A percentile compares a stretch with the other conserved stretches of the same genome.
These are phyloP conservation scores for Sapajus apella DNA, from an alignment of 2,113 vertebrate genomes.

Conservation along the genomic window DNA sequence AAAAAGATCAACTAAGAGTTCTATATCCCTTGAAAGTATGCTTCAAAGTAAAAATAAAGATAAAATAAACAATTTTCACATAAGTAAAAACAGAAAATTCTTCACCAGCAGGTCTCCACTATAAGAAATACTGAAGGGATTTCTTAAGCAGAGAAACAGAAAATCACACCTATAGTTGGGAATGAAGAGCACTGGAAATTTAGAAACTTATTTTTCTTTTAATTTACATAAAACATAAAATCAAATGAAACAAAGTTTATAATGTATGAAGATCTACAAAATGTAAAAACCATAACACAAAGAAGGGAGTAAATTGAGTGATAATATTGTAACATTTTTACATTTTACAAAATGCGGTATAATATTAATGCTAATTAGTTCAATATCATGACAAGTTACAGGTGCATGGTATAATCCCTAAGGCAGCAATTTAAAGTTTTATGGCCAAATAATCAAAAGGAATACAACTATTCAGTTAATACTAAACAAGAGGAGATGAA, in stretches of 20 bases:
- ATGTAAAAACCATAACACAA: not conserved
- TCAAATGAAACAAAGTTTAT: not conserved
- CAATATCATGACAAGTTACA: not conserved
- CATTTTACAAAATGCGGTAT: not conserved
- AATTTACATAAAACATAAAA: not conserved
- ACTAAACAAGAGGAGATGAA: not conserved
- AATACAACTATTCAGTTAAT: not conserved
- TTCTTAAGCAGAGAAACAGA: not conserved
- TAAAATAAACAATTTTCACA: not conserved
- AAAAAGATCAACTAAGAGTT: not conserved
- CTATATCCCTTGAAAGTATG: not conserved
- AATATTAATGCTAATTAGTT: not conserved
- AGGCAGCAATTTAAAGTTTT: not conserved
- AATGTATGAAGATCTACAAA: not conserved
- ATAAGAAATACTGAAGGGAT: not conserved
- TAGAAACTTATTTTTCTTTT: not conserved
- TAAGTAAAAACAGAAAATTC: not conserved
- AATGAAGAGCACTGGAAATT: not conserved
- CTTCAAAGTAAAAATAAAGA: not conserved
- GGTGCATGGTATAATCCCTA: not conserved
- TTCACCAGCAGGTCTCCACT: not conserved
- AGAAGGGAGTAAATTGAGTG: not conserved
- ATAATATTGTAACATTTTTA: not conserved
- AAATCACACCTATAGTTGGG: not conserved
- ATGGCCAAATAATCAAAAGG: not conserved